phyloP scores from a whole-genome alignment of 2,797 vertebrate species.

The Selene dorsalis region DNA sequence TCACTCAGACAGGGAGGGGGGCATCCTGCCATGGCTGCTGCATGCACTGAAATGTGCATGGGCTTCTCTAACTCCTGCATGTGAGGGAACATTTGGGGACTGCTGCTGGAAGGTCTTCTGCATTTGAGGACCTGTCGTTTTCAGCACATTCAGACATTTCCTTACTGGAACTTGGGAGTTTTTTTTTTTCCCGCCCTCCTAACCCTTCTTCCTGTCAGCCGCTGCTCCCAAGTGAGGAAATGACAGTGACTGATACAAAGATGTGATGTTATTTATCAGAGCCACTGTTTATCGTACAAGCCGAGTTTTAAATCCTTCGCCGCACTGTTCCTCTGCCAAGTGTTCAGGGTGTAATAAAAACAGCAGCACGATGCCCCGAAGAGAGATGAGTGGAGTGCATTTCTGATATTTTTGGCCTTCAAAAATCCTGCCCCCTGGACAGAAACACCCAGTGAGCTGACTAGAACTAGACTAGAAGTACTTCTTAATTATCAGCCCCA shows the following conservation, averaged over 20 bases:
- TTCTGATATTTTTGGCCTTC: constrained; percentile 73
- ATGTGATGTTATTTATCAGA: constrained; percentile 45
- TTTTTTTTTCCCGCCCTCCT: not conserved
- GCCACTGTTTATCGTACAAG: constrained; percentile 51
- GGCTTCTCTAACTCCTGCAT: not conserved
- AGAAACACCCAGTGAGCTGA: constrained; percentile 64
- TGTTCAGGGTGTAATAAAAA: constrained; percentile 58
- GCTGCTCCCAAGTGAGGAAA: constrained; percentile 46
- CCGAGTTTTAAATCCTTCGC: constrained; percentile 52
- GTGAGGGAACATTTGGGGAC: not conserved
- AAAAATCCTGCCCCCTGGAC: constrained; percentile 62
- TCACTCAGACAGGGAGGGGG: not conserved
- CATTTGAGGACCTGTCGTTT: constrained; percentile 11
- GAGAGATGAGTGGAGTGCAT: constrained; percentile 55
- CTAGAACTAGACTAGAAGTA: constrained; percentile 40
- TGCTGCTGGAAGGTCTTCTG: not conserved
- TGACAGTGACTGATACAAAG: constrained; percentile 40
- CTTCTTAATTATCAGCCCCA: constrained; percentile 68
- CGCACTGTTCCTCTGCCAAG: constrained; percentile 44
- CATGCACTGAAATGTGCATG: not conserved
- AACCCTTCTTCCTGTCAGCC: constrained; percentile 46
- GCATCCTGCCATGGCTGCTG: not conserved
- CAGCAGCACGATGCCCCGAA: constrained; percentile 49
- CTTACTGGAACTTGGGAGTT: not conserved
- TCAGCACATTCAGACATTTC: constrained; percentile 30